Conservation (phyloP, 37 sponge, comb jelly and placozoan genomes). For the Beroe forskalii region DNA sequence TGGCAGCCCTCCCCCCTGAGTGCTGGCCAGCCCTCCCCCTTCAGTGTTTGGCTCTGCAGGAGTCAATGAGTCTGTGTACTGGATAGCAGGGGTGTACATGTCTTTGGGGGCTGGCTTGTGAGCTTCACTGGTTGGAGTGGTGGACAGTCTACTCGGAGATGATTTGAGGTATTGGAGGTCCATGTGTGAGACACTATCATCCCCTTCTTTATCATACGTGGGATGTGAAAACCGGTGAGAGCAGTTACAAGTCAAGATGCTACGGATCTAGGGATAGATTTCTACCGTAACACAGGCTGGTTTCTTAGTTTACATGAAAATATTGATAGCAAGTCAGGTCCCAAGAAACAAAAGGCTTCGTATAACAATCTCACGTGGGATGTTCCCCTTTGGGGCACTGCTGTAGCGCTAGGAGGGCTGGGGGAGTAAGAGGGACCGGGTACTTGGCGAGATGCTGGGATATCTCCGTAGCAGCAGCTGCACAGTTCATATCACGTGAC, state of each 20-base stretch:
- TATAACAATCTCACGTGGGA: too few relatives aligned
- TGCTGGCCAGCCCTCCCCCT: neutral
- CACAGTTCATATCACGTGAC: constrained; percentile 57
- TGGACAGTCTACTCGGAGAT: neutral
- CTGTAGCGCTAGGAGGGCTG: too few relatives aligned
- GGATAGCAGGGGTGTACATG: neutral
- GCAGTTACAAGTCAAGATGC: too few relatives aligned
- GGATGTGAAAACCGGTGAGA: too few relatives aligned
- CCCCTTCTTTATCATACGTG: too few relatives aligned
- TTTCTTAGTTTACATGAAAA: too few relatives aligned
- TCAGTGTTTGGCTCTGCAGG: neutral
- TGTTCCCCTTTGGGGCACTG: too few relatives aligned
- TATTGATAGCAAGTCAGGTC: too few relatives aligned
- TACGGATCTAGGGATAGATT: too few relatives aligned
- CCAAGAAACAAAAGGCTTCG: too few relatives aligned
- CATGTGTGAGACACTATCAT: neutral
- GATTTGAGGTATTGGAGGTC: neutral
- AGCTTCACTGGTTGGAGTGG: neutral
- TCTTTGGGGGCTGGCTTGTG: neutral
- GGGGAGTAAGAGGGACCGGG: neutral
- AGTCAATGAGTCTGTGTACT: neutral
- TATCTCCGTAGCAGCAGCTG: constrained; percentile 61
- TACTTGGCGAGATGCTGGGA: constrained; percentile 37
- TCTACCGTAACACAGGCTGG: too few relatives aligned
- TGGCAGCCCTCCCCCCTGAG: neutral